Base-by-base conservation (phyloP, 2,797 vertebrate species). In the Macropus fuliginosus region DNA sequence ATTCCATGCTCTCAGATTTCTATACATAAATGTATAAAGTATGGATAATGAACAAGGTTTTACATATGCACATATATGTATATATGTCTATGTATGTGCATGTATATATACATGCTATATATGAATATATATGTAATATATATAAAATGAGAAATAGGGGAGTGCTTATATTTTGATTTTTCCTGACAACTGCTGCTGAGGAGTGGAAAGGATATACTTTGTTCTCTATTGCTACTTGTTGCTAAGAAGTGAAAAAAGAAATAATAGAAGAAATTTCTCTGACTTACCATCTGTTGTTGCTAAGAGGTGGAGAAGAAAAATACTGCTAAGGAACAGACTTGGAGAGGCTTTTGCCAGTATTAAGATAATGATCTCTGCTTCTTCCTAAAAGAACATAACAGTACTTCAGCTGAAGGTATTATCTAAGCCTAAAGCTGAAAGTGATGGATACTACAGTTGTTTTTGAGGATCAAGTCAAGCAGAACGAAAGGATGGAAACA, bases 401-500 rank as follows among this genome's bases (percentile, higher is more conserved):
- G 2, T 46, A 87, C 40, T 46, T 87, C 9, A 87, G 40, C 21
- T 10, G 6, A 81, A 81, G 66, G 66, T 81, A 40, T 81, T 81
- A 40, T 81, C 66, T 87, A 87, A 50, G 24, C 74, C 40, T 87
- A 50, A 31, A 81, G 40, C 74, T 81, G n/a, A 81, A 81, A 81
- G 74, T 87, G 74, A 87, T 87, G 40, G 74, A 87, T 87, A 50
- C 74, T 50, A 50, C 46, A 87, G 74, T 87, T 87, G 74, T 40
- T 87, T 87, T 87, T 87, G 74, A 87, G 74, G 74, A 87, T 46
- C 74, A 81, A 46, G 74, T 87, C 74, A 87, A 87, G 74, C 40
- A 87, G 74, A 81, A 27, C 21, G 27, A 81, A 56, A 87, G 40
- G 21, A 81, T 46, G 46, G 74, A 81, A 46, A 81, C 74, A 81